phyloP scores from a whole-genome alignment of 2,797 vertebrate species.

The Darevskia nairensis region DNA sequence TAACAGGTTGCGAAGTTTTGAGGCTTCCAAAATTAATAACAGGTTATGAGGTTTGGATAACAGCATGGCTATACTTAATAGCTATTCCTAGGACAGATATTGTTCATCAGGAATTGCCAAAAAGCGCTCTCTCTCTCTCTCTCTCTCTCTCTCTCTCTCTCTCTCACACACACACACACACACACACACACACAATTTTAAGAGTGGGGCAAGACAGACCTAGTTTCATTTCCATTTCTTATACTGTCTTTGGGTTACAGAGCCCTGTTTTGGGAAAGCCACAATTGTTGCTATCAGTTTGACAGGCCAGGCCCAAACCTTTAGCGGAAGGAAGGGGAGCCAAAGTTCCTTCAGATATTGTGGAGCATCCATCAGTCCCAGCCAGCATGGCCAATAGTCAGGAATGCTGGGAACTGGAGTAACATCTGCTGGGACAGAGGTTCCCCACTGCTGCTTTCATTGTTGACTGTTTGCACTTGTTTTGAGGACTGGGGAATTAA shows the following conservation, averaged over 20 bases:
- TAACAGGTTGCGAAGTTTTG: background rate
- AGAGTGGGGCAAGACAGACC: background rate
- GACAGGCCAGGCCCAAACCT: background rate
- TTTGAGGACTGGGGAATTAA: background rate
- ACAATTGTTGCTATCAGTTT: background rate
- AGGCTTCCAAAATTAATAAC: background rate
- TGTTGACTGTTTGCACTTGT: background rate
- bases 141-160: too few relatives aligned
- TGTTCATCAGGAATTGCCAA: background rate
- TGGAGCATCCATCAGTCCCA: too few relatives aligned
- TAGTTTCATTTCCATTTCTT: background rate
- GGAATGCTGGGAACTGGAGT: too few relatives aligned
- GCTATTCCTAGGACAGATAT: background rate
- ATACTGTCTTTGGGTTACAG: background rate
- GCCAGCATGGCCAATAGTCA: too few relatives aligned
- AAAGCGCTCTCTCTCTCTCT: accelerated
- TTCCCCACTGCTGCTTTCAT: too few relatives aligned
- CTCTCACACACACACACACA: too few relatives aligned
- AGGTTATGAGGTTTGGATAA: conserved; percentile 2
- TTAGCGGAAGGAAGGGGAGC: background rate
- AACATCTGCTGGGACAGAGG: background rate
- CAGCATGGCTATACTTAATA: background rate
- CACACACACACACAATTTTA: too few relatives aligned
- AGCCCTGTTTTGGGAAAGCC: background rate
- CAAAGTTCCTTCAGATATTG: too few relatives aligned